Conservation (phyloP, 2,797 vertebrate species). For the Chelon auratus region DNA sequence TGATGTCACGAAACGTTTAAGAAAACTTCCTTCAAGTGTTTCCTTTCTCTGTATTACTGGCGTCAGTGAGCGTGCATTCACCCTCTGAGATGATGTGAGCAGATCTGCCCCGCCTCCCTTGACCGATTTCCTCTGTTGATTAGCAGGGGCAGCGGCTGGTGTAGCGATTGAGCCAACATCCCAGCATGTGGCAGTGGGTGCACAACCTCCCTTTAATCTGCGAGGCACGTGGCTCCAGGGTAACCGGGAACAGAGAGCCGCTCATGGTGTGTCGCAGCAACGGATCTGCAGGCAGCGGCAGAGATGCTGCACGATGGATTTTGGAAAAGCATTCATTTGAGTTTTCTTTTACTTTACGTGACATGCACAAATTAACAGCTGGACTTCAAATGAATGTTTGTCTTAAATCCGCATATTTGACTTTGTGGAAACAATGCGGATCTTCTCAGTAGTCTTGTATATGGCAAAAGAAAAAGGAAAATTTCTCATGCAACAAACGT, state of each 20-base stretch:
- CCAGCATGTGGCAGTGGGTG: slow-evolving; percentile 53
- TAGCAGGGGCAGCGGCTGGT: background rate
- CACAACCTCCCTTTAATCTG: slow-evolving; percentile 55
- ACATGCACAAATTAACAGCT: slow-evolving; percentile 3
- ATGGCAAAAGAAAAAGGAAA: too few species aligned
- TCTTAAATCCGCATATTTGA: slow-evolving; percentile 20
- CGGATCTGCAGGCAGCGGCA: slow-evolving; percentile 29
- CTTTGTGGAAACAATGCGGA: slow-evolving; percentile 13
- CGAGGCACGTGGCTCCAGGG: slow-evolving; percentile 29
- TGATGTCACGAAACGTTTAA: slow-evolving; percentile 21
- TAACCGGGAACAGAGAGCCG: slow-evolving; percentile 25
- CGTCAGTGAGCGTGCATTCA: background rate
- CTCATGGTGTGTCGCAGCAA: slow-evolving; percentile 1
- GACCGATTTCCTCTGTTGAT: slow-evolving; percentile 19
- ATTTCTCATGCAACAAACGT: too few species aligned
- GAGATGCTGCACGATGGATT: background rate
- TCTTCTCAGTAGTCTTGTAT: too few species aligned
- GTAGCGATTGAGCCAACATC: slow-evolving; percentile 32
- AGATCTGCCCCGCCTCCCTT: slow-evolving; percentile 1
- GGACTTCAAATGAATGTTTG: slow-evolving; percentile 13
- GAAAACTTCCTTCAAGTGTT: slow-evolving; percentile 8
- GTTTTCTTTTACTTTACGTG: slow-evolving; percentile 13
- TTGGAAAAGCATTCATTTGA: slow-evolving; percentile 4
- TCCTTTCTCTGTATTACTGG: slow-evolving; percentile 7
- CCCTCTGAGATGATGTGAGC: slow-evolving; percentile 26